These are phyloP conservation scores for Morus bassanus DNA, from an alignment of 2,797 vertebrate species.

Conservation along the genomic window DNA sequence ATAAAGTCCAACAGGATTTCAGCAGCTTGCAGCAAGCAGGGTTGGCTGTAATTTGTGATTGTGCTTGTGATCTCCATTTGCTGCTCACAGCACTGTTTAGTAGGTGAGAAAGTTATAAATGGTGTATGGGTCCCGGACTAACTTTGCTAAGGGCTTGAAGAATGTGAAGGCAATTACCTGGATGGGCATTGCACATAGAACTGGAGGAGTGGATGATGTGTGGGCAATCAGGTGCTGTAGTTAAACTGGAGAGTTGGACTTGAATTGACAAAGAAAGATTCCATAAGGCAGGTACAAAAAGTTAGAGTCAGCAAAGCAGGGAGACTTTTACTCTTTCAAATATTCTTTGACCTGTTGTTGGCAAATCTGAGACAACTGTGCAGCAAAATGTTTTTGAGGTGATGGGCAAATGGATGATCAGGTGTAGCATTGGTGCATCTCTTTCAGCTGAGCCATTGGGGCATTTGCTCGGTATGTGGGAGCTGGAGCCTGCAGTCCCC, in stretches of 20 bases:
- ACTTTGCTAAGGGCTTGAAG: not conserved
- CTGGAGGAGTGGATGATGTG: not conserved
- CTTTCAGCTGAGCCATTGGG: not conserved
- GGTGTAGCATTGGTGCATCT: not conserved
- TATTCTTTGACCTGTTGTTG: not conserved
- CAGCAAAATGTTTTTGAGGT: not conserved
- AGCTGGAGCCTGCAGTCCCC: not conserved
- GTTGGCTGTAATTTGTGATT: not conserved
- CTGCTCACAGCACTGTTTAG: not conserved
- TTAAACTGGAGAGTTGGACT: not conserved
- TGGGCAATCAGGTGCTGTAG: not conserved
- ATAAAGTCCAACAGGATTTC: not conserved
- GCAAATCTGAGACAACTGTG: not conserved
- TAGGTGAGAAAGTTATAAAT: not conserved
- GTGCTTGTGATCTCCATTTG: not conserved
- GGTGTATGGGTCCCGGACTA: not conserved
- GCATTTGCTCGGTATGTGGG: rapidly evolving
- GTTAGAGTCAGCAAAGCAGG: not conserved
- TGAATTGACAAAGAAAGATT: not conserved
- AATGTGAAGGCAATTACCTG: not conserved
- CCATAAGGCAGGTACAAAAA: not conserved
- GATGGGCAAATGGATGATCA: not conserved
- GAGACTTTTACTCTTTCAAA: not conserved
- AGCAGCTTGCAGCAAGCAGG: not conserved
- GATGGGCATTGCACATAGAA: not conserved